Evolutionary conservation across 2,797 vertebrate genomes (phyloP).

Genomic region (Propithecus deckenii): DNA sequence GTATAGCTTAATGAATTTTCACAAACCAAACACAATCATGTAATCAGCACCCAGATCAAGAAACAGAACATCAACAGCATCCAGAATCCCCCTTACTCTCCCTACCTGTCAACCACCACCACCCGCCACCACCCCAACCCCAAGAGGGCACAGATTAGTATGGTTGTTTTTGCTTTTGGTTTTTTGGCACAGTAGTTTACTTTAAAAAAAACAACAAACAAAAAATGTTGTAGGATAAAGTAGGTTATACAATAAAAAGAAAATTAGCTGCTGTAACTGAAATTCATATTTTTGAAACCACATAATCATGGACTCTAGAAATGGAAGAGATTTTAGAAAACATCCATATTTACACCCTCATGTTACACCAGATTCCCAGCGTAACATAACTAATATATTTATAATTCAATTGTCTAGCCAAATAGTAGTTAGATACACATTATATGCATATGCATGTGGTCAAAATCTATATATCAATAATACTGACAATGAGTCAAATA

Average conservation of each 20-base stretch:
- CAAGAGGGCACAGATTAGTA: no score
- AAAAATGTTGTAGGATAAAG: background rate
- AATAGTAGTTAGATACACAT: conserved; percentile 18
- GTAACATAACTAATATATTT: conserved; percentile 1
- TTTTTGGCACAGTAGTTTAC: background rate
- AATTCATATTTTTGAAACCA: conserved; percentile 30
- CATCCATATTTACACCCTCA: background rate
- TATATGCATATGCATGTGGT: background rate
- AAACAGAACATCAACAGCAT: background rate
- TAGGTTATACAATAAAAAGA: background rate
- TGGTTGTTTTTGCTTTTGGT: background rate
- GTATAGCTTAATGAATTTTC: background rate
- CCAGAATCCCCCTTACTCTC: background rate
- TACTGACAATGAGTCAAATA: background rate
- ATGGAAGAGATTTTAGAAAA: conserved; percentile 40
- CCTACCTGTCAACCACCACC: background rate
- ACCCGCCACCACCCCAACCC: background rate
- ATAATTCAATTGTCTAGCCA: conserved; percentile 17
- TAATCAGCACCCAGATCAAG: background rate
- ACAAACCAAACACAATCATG: background rate
- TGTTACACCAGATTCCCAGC: background rate
- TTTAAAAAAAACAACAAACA: background rate
- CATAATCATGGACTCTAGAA: conserved; percentile 2
- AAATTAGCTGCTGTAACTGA: background rate
- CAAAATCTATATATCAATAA: conserved; percentile 31